Percentiles rank a stretch among this genome's conserved stretches.
phyloP scores from a whole-genome alignment of 2,113 vertebrate genomes.

The Amia ocellicauda region DNA sequence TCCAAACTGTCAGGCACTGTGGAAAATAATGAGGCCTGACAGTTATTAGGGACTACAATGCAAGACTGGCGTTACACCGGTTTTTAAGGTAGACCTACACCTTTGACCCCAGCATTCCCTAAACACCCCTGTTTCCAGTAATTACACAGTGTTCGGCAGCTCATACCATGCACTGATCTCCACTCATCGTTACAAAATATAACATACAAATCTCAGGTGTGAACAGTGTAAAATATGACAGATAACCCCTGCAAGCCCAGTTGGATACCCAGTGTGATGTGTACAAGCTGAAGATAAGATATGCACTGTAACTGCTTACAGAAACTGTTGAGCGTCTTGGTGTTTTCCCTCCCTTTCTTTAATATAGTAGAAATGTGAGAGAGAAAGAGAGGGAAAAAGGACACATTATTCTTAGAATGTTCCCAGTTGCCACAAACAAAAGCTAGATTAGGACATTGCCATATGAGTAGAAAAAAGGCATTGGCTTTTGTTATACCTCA shows the following conservation, averaged over 20 bases:
- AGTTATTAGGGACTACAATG: conserved; percentile 57
- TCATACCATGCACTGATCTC: conserved; percentile 16
- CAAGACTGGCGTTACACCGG: conserved; percentile 45
- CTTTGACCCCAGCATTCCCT: conserved; percentile 54
- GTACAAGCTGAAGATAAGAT: conserved; percentile 26
- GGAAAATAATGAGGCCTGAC: conserved; percentile 63
- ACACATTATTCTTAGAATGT: conserved; percentile 11
- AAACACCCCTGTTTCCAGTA: conserved; percentile 50
- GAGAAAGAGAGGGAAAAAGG: no score
- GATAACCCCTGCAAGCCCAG: background rate
- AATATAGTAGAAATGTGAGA: background rate
- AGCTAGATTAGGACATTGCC: background rate
- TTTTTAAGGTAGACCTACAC: conserved; percentile 45
- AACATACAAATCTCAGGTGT: background rate
- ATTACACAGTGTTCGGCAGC: conserved; percentile 38
- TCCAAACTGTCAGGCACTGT: conserved; percentile 54
- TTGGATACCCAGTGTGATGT: conserved; percentile 4
- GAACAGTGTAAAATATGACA: background rate
- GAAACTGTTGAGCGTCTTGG: conserved; percentile 13
- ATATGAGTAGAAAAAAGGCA: conserved; percentile 2
- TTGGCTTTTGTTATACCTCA: background rate
- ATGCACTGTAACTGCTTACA: conserved; percentile 2
- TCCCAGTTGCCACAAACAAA: background rate
- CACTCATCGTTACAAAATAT: conserved; percentile 20
- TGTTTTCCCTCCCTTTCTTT: background rate